Base-by-base conservation (phyloP, 2,113 vertebrate genomes). In the Columba livia region DNA sequence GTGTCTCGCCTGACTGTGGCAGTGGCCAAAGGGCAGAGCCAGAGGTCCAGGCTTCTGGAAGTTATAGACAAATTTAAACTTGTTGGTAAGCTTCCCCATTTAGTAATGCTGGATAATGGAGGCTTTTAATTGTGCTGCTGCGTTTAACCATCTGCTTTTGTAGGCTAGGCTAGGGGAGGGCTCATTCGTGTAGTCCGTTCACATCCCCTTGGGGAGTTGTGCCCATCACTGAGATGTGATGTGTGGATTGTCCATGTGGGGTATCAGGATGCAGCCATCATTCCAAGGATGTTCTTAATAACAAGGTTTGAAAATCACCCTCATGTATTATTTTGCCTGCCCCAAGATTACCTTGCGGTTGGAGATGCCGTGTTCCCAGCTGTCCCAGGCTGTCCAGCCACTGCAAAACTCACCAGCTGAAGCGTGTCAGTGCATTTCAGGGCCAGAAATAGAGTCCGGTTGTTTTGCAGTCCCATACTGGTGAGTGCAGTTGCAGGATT, bases 1-100 rank as follows among this genome's bases (percentile, higher is more conserved):
- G 0, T 57, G 42, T 20, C 42, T 54, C 0, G 0, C 53, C n/a
- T 34, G 28, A 18, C 9, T 13, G 7, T 18, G 18, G 44, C 0
- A 0, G 36, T 48, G 69, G 28, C 51, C 42, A n/a, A 66, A 48
- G 12, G 18, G n/a, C 11, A 1, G 1, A 38, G 26, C 17, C 1
- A 2, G 44, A 67, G 28, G 8, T 75, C 31, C 32, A 48, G 62
- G 34, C 15, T 75, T 64, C 67, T 65, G 38, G 23, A 67, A 60
- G 48, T 56, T 51, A 25, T 44, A 18, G 42, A 16, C 14, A 57
- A 69, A 75, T 54, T 54, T 7, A 31, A 61, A 60, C 21, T 28
- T 57, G 26, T 74, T 31, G 54, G 6, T n/a, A 74, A 71, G 31
- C 23, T 79, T 54, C 34, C 53, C 10, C 40, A 2, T 75, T 66